Evolutionary conservation across 2,797 vertebrate genomes (phyloP), one percentile per base, ranked within the genome.

Genomic region (Pseudochaenichthys georgianus): DNA sequence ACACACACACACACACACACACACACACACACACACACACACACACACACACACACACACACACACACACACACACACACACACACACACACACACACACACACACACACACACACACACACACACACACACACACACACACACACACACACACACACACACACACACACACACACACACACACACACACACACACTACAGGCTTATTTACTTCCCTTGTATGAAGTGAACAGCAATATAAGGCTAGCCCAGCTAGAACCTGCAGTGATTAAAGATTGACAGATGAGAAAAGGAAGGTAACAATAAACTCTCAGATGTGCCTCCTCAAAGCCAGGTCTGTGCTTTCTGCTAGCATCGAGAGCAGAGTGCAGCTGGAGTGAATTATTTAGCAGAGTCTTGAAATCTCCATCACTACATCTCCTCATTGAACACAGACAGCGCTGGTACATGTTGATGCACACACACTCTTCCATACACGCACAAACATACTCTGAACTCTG

Each of bases 331-430:
- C 68, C 72, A 62, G 61, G 60, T 78, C 79, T 74, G 73, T 62
- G 65, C 76, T 86, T 82, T 81, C 70, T 55, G 74, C 75, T 73
- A 45, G 71, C 82, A 63, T 75, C 70, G 72, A 63, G 69, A 78
- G 73, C 15, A 77, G 81, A 90, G 88, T 86, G 89, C 84, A 84
- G 82, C 81, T 71, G 68, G 53, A 70, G 77, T 93, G 87, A 93
- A 93, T 93, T 92, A 94, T 91, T 93, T 81, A 94, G 70, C 81
- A 84, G 64, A 80, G 75, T 85, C 87, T 86, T 76, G 78, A 88
- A 88, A 90, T 78, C 85, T 87, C 84, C 87, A 91, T 92, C 83
- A 77, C 87, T 77, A 41, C 77, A 57, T 83, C 85, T 80, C 64
- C 69, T 79, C 80, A 77, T 84, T 38, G 62, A 82, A 82, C 47